These are phyloP conservation scores for Serinus canaria DNA, from an alignment of 2,113 vertebrate genomes.

Conservation along the genomic window DNA sequence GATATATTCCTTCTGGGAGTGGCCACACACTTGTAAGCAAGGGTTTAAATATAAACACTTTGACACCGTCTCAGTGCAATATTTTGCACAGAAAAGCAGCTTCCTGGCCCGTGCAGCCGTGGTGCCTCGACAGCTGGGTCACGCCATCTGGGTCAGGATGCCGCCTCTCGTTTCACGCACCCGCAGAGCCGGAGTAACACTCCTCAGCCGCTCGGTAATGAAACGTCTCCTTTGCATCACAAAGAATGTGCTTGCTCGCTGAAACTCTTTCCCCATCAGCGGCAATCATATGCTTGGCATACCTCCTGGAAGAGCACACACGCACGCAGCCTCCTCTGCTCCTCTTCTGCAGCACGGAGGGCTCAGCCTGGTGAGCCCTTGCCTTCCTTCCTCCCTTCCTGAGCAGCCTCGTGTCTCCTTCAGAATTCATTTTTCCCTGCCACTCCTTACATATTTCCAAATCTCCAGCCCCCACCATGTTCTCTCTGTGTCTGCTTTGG, in stretches of 20 bases:
- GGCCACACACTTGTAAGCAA: background rate
- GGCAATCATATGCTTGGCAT: background rate
- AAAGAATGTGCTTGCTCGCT: background rate
- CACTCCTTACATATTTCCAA: background rate
- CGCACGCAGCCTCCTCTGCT: background rate
- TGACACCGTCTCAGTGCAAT: background rate
- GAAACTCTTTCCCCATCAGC: background rate
- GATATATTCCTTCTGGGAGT: background rate
- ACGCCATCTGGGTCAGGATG: background rate
- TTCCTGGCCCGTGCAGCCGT: background rate
- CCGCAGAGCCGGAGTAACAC: background rate
- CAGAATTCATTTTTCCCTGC: background rate
- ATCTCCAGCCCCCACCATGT: background rate
- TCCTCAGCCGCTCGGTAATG: background rate
- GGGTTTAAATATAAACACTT: background rate
- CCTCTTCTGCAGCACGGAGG: background rate
- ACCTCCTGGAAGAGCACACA: background rate
- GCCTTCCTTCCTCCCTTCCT: background rate
- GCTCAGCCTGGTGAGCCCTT: background rate
- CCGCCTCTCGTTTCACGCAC: background rate
- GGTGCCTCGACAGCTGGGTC: conserved; percentile 1
- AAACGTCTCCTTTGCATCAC: conserved; percentile 25
- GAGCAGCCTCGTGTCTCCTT: background rate
- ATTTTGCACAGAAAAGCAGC: background rate
- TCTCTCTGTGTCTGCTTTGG: background rate